phyloP scores from a whole-genome alignment of 2,113 vertebrate genomes.

The Rattus norvegicus region GRCr8 NC_086037.1:54977501-54978000 shows the following conservation, averaged over 20 bases:
- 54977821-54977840: not conserved
- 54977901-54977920: not conserved
- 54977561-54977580: not conserved
- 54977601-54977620: not conserved
- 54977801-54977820: not conserved
- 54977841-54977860: not conserved
- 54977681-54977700: not conserved
- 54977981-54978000: not conserved
- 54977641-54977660: not conserved
- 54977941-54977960: not conserved
- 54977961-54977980: not conserved
- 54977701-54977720: too few relatives aligned
- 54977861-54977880: not conserved
- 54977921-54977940: not conserved
- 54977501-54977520: not conserved
- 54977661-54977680: not conserved
- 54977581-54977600: not conserved
- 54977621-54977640: not conserved
- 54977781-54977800: not conserved
- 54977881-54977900: not conserved
- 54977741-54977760: not conserved
- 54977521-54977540: not conserved
- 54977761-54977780: not conserved
- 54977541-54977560: not conserved
- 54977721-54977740: not conserved